A percentile compares a stretch with the other conserved stretches of the same genome.
These are phyloP conservation scores for Chloromyia formosa DNA, from an alignment of 2,888 invertebrate species.

Conservation along the genomic window DNA sequence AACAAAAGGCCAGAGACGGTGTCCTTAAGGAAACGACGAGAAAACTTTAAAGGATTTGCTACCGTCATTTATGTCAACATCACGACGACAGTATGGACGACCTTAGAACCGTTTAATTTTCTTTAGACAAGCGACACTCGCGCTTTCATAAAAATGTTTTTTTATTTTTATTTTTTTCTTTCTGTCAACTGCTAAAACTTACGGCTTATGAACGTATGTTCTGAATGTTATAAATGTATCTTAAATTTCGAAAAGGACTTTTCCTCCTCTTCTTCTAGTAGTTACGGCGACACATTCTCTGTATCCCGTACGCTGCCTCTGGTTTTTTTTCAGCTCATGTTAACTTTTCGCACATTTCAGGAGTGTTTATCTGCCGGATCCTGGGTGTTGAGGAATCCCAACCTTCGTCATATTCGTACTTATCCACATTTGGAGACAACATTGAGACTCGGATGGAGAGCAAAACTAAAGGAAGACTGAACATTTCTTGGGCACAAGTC, in stretches of 20 bases:
- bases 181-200: neutral
- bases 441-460: no score
- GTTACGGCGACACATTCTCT: no score
- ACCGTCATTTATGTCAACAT: conserved; percentile 41
- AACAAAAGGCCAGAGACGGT: neutral
- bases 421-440: neutral
- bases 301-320: no score
- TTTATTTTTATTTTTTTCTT: neutral
- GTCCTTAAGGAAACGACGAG: neutral
- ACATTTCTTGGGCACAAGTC: conserved; percentile 26
- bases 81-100: conserved; percentile 6
- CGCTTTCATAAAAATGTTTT: neutral
- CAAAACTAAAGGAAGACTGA: neutral
- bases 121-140: conserved; percentile 26
- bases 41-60: conserved; percentile 36
- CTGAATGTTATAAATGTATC: neutral
- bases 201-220: neutral
- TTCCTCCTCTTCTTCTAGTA: no score
- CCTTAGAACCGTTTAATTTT: conserved; percentile 42
- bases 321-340: no score
- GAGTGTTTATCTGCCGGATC: no score
- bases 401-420: neutral
- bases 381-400: no score
- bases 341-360: no score
- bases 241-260: no score